Evolutionary conservation across 64 coral and sea anemone species (phyloP).

Genomic region (Pachyseris speciosa): DNA sequence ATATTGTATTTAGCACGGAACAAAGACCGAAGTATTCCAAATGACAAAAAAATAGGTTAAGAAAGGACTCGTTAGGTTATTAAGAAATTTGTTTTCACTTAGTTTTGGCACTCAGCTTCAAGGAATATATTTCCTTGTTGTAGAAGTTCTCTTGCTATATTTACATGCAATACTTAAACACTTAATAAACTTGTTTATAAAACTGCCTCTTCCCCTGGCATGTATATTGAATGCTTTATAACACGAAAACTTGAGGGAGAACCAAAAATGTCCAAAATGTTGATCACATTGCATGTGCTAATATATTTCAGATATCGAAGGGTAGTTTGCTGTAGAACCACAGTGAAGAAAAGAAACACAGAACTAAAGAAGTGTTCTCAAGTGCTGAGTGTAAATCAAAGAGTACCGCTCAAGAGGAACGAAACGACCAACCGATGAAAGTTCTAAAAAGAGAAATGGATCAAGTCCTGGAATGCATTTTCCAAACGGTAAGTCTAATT

Average conservation of each 20-base stretch:
- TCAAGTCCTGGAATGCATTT: not conserved
- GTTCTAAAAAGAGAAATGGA: slow-evolving; percentile 20
- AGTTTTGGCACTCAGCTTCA: not conserved
- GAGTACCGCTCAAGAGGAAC: not conserved
- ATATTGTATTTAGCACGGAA: not conserved
- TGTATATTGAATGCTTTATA: not conserved
- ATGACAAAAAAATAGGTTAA: not conserved
- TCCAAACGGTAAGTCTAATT: slow-evolving; percentile 1
- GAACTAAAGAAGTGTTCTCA: not conserved
- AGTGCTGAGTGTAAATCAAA: not conserved
- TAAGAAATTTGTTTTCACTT: slow-evolving; percentile 29
- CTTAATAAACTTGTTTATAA: slow-evolving; percentile 27
- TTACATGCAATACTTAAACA: not conserved
- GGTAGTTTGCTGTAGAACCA: not conserved
- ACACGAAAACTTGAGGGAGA: not conserved
- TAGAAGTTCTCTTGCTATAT: not conserved
- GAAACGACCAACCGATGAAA: not conserved
- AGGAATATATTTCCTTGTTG: not conserved
- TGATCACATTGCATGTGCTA: slow-evolving; percentile 3
- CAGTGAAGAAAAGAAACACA: not conserved
- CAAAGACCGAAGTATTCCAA: not conserved
- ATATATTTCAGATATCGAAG: slow-evolving; percentile 34
- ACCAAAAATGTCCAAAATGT: not conserved
- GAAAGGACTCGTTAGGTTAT: not conserved
- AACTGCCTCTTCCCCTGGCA: not conserved